Conservation (phyloP, 2,888 invertebrate species). For the Papilio demoleus region DNA sequence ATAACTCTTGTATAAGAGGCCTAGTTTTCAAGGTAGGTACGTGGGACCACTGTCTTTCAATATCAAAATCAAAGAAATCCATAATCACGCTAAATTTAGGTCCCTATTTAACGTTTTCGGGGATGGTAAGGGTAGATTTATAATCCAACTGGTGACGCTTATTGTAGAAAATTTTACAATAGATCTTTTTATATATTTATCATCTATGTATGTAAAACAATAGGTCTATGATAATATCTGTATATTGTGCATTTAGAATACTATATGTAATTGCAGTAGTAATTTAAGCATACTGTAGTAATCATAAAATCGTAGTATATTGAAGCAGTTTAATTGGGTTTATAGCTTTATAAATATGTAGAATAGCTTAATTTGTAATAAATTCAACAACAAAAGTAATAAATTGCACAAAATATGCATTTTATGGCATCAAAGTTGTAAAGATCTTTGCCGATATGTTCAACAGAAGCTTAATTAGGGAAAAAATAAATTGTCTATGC, state of each 20-base stretch:
- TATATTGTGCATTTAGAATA: constrained; percentile 78
- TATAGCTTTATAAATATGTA: constrained; percentile 87
- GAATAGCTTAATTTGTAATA: constrained; percentile 50
- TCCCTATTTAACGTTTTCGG: constrained; percentile 66
- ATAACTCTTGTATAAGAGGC: constrained; percentile 59
- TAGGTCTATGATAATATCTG: constrained; percentile 65
- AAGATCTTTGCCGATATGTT: not conserved
- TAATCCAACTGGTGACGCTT: constrained; percentile 80
- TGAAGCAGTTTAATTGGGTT: constrained; percentile 80
- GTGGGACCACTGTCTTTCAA: constrained; percentile 79
- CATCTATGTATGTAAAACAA: constrained; percentile 64
- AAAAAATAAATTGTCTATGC: not conserved
- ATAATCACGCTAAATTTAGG: constrained; percentile 73
- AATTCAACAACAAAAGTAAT: not conserved
- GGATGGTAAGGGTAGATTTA: constrained; percentile 68
- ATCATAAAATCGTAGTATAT: constrained; percentile 55
- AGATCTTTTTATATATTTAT: constrained; percentile 76
- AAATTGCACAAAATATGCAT: not conserved
- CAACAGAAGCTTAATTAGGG: not conserved
- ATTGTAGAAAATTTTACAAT: constrained; percentile 73
- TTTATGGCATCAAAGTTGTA: not conserved
- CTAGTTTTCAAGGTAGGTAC: constrained; percentile 73
- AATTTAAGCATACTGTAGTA: constrained; percentile 47
- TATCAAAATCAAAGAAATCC: constrained; percentile 72
- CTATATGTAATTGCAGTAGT: constrained; percentile 30